phyloP scores from a whole-genome alignment of 2,797 vertebrate species.

The Tadarida brasiliensis region DNA sequence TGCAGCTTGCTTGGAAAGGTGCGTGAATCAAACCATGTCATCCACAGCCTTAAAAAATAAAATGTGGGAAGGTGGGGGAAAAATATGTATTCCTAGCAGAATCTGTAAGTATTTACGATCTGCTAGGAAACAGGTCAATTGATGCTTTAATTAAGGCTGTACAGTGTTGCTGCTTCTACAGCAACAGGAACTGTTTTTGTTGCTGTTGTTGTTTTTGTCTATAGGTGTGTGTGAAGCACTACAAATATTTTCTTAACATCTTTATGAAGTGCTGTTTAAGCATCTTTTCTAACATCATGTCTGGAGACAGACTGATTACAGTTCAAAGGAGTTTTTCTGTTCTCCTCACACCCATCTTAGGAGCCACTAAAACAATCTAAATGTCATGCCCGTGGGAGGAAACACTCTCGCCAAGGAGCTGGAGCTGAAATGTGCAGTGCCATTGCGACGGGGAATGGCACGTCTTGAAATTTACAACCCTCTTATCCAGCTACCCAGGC shows the following conservation, averaged over 20 bases:
- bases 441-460: constrained; percentile 59
- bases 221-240: constrained; percentile 84
- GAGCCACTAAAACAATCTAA: constrained; percentile 81
- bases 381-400: constrained; percentile 77
- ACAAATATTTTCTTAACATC: constrained; percentile 88
- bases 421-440: constrained; percentile 75
- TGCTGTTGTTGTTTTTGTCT: constrained; percentile 80
- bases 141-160: constrained; percentile 86
- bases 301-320: constrained; percentile 84
- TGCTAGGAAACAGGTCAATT: constrained; percentile 77
- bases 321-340: constrained; percentile 81
- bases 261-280: constrained; percentile 86
- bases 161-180: constrained; percentile 84
- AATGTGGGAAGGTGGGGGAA: not conserved
- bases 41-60: not conserved
- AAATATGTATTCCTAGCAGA: not conserved
- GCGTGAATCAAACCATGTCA: not conserved
- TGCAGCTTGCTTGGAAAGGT: not conserved
- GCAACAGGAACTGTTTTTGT: constrained; percentile 84
- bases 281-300: constrained; percentile 83
- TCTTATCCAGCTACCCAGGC: constrained; percentile 26
- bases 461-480: constrained; percentile 69
- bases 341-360: constrained; percentile 73
- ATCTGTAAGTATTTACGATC: not conserved
- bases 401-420: constrained; percentile 71